Base-by-base conservation (phyloP, 2,113 vertebrate species). In the Cnemophilus loriae region DNA sequence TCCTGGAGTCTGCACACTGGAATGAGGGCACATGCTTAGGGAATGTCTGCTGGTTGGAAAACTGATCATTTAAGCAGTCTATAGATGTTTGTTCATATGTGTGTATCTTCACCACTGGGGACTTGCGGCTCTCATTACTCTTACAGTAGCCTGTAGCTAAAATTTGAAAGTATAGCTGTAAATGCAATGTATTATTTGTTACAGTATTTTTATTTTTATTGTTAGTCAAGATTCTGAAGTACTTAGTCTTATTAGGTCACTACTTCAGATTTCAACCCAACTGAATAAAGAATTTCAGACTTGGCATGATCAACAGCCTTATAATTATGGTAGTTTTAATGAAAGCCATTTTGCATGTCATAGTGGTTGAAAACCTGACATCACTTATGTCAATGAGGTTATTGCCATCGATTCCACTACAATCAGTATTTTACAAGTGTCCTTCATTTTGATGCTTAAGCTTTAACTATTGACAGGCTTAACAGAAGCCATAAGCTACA, bases 241-340 rank as follows among this genome's bases (percentile, higher is more conserved):
- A 44, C 15, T 83, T 61, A 37, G 37, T 49, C 52, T 84, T 79
- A 87, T 76, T 85, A 93, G 50, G 28, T n/a, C 82, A 84, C 88
- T 96, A 88, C 26, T 86, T 69, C 63, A 80, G 30, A 79, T 91
- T 94, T 84, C 22, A 92, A 41, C 28, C 30, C 49, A 84, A 74
- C 3, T 44, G 33, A 88, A 77, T 59, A 86, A 93, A 65, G 39
- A 94, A 96, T 93, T 96, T 84, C 85, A 37, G 53, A 52, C 35
- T 67, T 26, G 11, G 42, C 77, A 71, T 90, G 56, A 76, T 78
- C 82, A 91, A 83, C 35, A 77, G 7, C 30, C 33, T 80, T 86
- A 74, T 67, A 96, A 86, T 94, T 91, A 93, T 39, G 49, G 70
- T 49, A 55, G 57, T 44, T 91, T 91, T 94, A 93, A 95, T 86